Evolutionary conservation across 2,113 vertebrate species (phyloP).

Genomic region (Romanogobio albipinnatus): DNA sequence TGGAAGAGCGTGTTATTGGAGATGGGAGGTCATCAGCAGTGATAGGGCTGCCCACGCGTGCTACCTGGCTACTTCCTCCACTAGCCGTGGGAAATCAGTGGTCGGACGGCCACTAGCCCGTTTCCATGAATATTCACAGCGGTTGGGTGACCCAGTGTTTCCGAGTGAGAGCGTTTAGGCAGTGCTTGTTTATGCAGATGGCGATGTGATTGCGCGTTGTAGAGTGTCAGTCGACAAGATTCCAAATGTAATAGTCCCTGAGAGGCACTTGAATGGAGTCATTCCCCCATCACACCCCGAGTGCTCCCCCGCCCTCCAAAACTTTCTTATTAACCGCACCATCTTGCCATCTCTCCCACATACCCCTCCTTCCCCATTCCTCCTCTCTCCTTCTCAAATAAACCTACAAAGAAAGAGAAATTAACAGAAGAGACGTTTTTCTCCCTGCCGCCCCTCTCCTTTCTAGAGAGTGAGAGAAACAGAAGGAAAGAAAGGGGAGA

Average conservation of each 20-base stretch:
- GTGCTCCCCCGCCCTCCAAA: constrained; percentile 33
- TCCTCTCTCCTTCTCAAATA: constrained; percentile 60
- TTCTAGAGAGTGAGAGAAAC: constrained; percentile 67
- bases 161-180: constrained; percentile 32
- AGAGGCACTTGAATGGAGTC: constrained; percentile 58
- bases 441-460: constrained; percentile 66
- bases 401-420: constrained; percentile 69
- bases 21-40: constrained; percentile 64
- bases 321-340: constrained; percentile 55
- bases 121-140: constrained; percentile 7
- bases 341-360: constrained; percentile 39
- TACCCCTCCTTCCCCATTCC: neutral
- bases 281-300: constrained; percentile 39
- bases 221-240: constrained; percentile 56
- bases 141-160: constrained; percentile 1
- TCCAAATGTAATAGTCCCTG: constrained; percentile 59
- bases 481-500: constrained; percentile 38
- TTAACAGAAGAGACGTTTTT: constrained; percentile 73
- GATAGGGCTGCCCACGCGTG: constrained; percentile 56
- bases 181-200: constrained; percentile 55
- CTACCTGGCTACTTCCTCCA: constrained; percentile 36
- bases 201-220: constrained; percentile 49
- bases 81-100: constrained; percentile 35
- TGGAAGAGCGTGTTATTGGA: constrained; percentile 69
- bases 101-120: neutral